phyloP scores from a whole-genome alignment of 35 echinoderm and acorn worm species.

The Lytechinus pictus region DNA sequence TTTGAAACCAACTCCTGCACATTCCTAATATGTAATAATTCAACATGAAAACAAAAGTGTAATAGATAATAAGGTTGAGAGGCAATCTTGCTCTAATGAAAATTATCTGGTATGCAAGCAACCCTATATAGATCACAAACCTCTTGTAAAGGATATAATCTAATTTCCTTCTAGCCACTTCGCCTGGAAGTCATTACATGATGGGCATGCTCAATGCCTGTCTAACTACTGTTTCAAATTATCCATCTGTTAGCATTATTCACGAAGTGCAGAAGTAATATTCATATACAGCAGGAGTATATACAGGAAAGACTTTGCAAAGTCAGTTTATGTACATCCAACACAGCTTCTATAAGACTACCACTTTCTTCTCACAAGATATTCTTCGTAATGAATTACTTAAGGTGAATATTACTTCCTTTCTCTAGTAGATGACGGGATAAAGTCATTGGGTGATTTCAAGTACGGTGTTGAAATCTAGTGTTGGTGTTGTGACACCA shows the following conservation, averaged over 20 bases:
- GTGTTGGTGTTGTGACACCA: too few species aligned
- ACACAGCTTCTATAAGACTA: too few species aligned
- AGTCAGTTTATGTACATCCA: background rate
- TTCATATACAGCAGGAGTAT: background rate
- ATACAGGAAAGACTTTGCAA: background rate
- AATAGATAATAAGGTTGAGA: background rate
- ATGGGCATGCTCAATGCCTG: background rate
- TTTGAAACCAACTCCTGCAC: too few species aligned
- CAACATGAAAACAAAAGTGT: background rate
- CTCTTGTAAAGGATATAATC: slow-evolving; percentile 2
- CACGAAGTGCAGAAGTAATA: background rate
- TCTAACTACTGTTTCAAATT: background rate
- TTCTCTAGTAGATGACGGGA: too few species aligned
- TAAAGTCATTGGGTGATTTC: too few species aligned
- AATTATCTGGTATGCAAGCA: background rate
- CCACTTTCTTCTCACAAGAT: too few species aligned
- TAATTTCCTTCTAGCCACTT: background rate
- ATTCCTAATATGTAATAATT: background rate
- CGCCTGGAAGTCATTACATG: background rate
- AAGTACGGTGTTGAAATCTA: too few species aligned
- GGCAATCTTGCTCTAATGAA: background rate
- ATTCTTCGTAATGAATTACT: too few species aligned
- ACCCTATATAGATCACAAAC: background rate
- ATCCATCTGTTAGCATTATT: background rate
- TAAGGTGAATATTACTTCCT: too few species aligned